These are phyloP conservation scores for Menidia beryllina DNA, from an alignment of 2,113 vertebrate genomes.

Conservation along the genomic window DNA sequence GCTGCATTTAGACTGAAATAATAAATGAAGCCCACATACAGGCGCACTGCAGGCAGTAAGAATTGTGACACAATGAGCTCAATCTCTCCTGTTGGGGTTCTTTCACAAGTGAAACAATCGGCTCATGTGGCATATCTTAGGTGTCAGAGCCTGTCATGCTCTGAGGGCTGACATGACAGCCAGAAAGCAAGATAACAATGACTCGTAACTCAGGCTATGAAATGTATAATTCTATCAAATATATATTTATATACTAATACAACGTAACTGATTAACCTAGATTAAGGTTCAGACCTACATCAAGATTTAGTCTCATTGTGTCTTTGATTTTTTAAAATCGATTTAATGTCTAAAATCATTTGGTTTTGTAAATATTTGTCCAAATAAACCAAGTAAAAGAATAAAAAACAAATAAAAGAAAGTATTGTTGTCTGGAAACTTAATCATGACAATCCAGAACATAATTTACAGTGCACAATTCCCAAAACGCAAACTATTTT, in stretches of 20 bases:
- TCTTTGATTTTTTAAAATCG: no score
- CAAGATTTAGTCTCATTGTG: no score
- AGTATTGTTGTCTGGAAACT: neutral
- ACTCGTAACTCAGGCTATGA: neutral
- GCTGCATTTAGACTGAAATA: constrained; percentile 35
- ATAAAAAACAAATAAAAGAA: no score
- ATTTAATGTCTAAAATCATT: neutral
- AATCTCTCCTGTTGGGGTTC: constrained; percentile 41
- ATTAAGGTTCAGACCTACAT: no score
- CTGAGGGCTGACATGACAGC: constrained; percentile 36
- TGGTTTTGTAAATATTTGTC: neutral
- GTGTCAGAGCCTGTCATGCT: constrained; percentile 33
- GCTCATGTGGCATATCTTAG: constrained; percentile 21
- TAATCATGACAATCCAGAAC: neutral
- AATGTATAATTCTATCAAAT: no score
- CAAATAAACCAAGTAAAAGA: neutral
- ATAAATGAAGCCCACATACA: constrained; percentile 42
- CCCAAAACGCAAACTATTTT: neutral
- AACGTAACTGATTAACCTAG: no score
- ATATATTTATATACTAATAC: no score
- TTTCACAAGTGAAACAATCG: constrained; percentile 58
- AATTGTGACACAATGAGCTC: constrained; percentile 62
- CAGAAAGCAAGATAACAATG: constrained; percentile 22
- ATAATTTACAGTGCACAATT: neutral
- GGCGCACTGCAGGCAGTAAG: constrained; percentile 19